phyloP scores from a whole-genome alignment of 2,113 vertebrate species.

The Callipepla squamata region DNA sequence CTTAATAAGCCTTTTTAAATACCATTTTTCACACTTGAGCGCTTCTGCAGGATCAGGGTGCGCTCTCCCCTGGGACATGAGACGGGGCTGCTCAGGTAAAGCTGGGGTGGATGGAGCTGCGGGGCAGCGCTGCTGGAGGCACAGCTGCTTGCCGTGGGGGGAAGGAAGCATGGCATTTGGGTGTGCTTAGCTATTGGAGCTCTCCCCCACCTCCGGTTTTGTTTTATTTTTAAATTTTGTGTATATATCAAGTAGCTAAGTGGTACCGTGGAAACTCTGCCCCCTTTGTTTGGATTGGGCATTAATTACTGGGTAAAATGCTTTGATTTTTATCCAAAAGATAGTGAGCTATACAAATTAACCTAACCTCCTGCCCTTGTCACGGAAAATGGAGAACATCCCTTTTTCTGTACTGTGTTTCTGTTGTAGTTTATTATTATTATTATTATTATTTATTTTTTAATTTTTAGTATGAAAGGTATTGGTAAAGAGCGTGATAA shows the following conservation, averaged over 20 bases:
- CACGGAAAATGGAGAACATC: not conserved
- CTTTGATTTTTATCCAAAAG: not conserved
- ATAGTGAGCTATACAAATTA: not conserved
- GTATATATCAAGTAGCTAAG: slow-evolving; percentile 1
- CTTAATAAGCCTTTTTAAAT: not conserved
- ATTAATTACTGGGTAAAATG: not conserved
- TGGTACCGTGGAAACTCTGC: slow-evolving; percentile 50
- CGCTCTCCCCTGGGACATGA: not conserved
- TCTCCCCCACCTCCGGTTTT: not conserved
- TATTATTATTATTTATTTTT: not conserved
- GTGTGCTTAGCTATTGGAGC: not conserved
- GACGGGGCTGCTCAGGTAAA: not conserved
- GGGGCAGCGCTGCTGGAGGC: not conserved
- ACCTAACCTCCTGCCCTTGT: not conserved
- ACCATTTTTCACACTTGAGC: accelerated
- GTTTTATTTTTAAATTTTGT: not conserved
- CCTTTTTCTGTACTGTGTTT: not conserved
- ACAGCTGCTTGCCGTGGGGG: not conserved
- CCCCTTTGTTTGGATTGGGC: not conserved
- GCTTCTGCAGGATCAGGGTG: not conserved
- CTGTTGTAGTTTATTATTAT: not conserved
- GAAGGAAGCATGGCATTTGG: not conserved
- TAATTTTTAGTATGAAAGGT: not conserved
- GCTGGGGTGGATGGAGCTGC: not conserved
- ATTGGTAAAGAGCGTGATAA: not conserved